Base-by-base conservation (phyloP, 2,888 invertebrate species). In the Parnassius apollo region DNA sequence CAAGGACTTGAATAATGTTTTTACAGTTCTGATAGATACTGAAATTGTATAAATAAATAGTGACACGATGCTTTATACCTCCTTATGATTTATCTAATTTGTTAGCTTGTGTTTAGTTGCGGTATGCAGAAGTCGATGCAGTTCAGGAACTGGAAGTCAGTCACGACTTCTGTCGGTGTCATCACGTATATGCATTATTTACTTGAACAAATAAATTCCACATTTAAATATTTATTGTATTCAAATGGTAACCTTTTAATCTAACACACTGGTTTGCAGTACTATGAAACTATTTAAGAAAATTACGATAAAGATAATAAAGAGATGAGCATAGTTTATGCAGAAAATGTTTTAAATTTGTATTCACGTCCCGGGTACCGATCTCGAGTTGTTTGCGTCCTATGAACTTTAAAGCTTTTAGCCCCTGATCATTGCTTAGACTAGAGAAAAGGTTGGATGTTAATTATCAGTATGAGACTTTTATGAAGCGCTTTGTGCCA, bases 91-190 rank as follows among this genome's bases (percentile, higher is more conserved):
- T 59, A 56, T 66, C 57, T 66, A 65, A 59, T 72, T 69, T 65
- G 70, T 72, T 65, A 70, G 66, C 66, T 72, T 65, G 64, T 61
- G 62, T 60, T 57, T 65, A 65, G 60, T 64, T 68, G 65, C 59
- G 62, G 56, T 68, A 65, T 69, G 66, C 68, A 65, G 67, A 74
- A 71, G 70, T 72, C 56, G 64, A 74, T 74, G 68, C 67, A 69
- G 71, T 78, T 71, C 75, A 86, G 85, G 85, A 85, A 82, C 78
- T 77, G 63, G 59, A 60, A 65, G 65, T 62, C 64, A 81, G 86
- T 86, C 87, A 86, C 86, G 83, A 66, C 72, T 69, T 76, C 74
- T 76, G 73, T 75, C 75, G 65, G 66, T 64, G 73, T 74, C 67
- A 68, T 75, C 77, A 79, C 76, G 81, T 72, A 67, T 69, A 57